Percentiles rank a stretch among this genome's conserved stretches.
phyloP scores from a whole-genome alignment of 2,797 vertebrate species.

The Emys orbicularis region DNA sequence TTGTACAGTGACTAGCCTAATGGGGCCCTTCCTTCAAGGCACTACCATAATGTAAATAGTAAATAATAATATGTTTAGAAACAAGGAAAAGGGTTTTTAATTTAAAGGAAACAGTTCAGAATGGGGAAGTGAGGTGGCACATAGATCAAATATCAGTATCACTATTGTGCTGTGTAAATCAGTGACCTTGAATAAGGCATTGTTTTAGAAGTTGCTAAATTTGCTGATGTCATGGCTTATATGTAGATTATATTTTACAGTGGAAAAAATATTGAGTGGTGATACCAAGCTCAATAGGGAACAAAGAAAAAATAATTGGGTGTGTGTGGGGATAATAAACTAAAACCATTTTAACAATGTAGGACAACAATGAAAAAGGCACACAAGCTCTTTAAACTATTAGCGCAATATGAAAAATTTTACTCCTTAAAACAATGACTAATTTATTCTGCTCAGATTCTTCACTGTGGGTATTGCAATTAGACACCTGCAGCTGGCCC shows the following conservation, averaged over 20 bases:
- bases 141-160: neutral
- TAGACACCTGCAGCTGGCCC: neutral
- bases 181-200: neutral
- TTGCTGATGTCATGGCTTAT: neutral
- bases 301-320: neutral
- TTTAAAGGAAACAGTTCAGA: neutral
- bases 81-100: neutral
- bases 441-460: neutral
- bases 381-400: neutral
- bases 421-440: neutral
- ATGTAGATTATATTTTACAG: neutral
- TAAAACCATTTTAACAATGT: rapidly evolving
- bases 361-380: neutral
- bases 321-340: neutral
- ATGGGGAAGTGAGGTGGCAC: neutral
- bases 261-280: neutral
- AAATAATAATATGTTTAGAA: neutral
- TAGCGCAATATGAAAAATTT: neutral
- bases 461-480: neutral
- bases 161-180: neutral
- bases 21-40: rapidly evolving
- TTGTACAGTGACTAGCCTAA: neutral
- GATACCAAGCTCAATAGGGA: rapidly evolving
- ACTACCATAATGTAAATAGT: neutral
- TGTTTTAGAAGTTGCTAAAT: neutral